A percentile compares a stretch with the other conserved stretches of the same genome.
Conservation (phyloP, 2,888 invertebrate genomes). For the Dorcus hopei region DNA sequence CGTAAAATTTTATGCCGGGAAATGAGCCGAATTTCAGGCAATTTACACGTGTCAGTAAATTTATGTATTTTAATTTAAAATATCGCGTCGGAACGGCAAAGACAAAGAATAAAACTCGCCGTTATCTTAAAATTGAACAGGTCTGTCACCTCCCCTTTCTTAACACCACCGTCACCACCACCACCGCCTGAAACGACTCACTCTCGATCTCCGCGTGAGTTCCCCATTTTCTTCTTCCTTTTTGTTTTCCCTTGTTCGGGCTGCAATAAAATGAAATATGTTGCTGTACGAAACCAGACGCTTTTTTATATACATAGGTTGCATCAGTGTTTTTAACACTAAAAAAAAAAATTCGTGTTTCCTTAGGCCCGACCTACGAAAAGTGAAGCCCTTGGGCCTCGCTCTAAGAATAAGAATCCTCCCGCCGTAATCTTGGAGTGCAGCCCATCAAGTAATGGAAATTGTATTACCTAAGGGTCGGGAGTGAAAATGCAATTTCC, state of each 20-base stretch:
- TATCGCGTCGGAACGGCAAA: conserved; percentile 14
- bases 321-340: too few species aligned
- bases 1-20: conserved; percentile 25
- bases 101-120: conserved; percentile 11
- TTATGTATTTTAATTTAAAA: conserved; percentile 32
- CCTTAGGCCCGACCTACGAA: conserved; percentile 4
- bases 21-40: conserved; percentile 22
- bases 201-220: too few species aligned
- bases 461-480: conserved; percentile 42
- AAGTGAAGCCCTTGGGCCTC: conserved; percentile 16
- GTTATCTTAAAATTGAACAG: conserved; percentile 3
- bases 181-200: background rate
- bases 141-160: conserved; percentile 4
- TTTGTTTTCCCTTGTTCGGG: background rate
- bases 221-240: background rate
- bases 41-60: conserved; percentile 30
- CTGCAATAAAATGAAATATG: too few species aligned
- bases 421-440: conserved; percentile 26
- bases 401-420: conserved; percentile 22
- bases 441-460: conserved; percentile 43
- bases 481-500: conserved; percentile 42
- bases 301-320: too few species aligned
- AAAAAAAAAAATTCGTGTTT: conserved; percentile 4
- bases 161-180: background rate
- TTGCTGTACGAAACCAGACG: too few species aligned